Percentiles rank a stretch among this genome's conserved stretches.
These are phyloP conservation scores for Ichneumoninae sp. DNA, from an alignment of 2,888 invertebrate species.

Conservation along the genomic window DNA sequence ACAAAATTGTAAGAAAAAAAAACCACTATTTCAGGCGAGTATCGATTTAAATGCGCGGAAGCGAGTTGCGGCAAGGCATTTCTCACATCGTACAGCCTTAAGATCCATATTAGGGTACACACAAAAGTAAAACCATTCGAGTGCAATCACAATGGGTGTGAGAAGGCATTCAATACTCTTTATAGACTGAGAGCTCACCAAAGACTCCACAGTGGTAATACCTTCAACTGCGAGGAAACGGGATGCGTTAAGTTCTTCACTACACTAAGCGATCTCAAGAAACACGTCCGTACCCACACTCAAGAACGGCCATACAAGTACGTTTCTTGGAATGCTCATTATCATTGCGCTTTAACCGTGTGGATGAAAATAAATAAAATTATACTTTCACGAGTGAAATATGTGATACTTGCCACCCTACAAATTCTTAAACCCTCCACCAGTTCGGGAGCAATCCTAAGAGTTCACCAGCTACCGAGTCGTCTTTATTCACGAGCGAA, in stretches of 20 bases:
- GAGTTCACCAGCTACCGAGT: background rate
- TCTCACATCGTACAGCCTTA: conserved; percentile 96
- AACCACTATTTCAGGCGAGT: conserved; percentile 91
- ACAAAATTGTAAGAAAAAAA: conserved; percentile 29
- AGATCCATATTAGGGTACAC: conserved; percentile 97
- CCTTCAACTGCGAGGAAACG: conserved; percentile 94
- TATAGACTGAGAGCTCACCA: conserved; percentile 96
- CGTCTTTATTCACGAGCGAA: background rate
- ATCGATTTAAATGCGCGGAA: conserved; percentile 95
- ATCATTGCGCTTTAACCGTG: conserved; percentile 49
- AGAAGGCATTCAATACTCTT: conserved; percentile 97
- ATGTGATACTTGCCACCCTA: background rate
- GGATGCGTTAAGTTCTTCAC: conserved; percentile 97
- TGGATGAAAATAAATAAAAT: conserved; percentile 47
- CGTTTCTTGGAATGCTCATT: conserved; percentile 79
- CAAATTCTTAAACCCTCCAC: background rate
- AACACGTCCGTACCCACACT: conserved; percentile 96
- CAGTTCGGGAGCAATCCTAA: background rate
- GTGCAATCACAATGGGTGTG: conserved; percentile 93
- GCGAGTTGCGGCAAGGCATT: conserved; percentile 96
- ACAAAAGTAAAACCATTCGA: conserved; percentile 96
- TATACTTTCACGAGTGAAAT: conserved; percentile 42
- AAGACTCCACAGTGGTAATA: conserved; percentile 96
- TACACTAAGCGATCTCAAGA: conserved; percentile 96
- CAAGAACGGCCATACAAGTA: conserved; percentile 95